Percentiles rank a stretch among this genome's conserved stretches.
These are phyloP conservation scores for Cassiopea xamachana DNA, from an alignment of 30 jellyfish, hydroid and myxozoan species.

Conservation along the genomic window DNA sequence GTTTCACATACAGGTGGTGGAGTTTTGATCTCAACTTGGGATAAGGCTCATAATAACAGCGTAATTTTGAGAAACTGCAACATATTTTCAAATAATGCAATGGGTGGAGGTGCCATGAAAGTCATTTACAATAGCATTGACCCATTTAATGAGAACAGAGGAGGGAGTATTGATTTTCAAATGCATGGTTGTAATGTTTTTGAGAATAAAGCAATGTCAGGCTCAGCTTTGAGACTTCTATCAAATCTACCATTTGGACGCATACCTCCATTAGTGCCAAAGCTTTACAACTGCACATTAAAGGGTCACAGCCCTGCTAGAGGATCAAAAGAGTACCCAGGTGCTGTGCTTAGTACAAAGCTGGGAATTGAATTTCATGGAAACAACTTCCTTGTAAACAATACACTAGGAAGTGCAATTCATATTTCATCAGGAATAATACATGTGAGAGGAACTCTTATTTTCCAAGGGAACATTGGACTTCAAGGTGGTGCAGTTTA, in stretches of 20 bases:
- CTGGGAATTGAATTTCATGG: conserved; percentile 58
- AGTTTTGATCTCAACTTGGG: conserved; percentile 58
- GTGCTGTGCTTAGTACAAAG: conserved; percentile 66
- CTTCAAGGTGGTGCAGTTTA: conserved; percentile 63
- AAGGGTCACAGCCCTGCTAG: conserved; percentile 36
- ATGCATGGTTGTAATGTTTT: conserved; percentile 31
- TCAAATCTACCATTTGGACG: conserved; percentile 49
- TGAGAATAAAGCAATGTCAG: conserved; percentile 65
- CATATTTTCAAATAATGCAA: conserved; percentile 41
- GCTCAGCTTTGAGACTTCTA: conserved; percentile 64
- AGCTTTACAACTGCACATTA: conserved; percentile 20
- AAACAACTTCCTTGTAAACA: not conserved
- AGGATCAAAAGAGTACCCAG: conserved; percentile 72
- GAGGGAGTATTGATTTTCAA: conserved; percentile 35
- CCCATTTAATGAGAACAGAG: conserved; percentile 37
- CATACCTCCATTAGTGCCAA: conserved; percentile 45
- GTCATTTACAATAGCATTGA: conserved; percentile 52
- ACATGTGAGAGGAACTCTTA: conserved; percentile 49
- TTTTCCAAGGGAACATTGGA: conserved; percentile 31
- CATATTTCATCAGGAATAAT: conserved; percentile 53
- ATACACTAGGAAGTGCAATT: conserved; percentile 68
- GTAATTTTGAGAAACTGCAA: conserved; percentile 9
- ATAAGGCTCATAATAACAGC: conserved; percentile 49
- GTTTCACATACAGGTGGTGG: conserved; percentile 76
- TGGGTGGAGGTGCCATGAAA: conserved; percentile 81